Base-by-base conservation (phyloP, 1,140 invertebrate genomes). In the Centruroides sculpturatus region DNA sequence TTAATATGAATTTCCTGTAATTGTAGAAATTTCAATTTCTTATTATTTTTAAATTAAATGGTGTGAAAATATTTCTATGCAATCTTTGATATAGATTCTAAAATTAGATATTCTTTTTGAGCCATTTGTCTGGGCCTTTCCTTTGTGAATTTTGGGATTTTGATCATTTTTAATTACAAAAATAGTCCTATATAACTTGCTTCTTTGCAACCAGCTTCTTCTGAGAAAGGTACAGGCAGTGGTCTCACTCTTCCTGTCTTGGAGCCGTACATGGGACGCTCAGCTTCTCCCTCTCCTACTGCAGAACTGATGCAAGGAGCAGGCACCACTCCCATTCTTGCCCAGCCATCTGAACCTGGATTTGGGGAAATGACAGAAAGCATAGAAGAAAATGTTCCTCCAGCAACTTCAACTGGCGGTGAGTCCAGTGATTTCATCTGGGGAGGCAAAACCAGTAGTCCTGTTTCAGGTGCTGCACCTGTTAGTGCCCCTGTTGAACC, bases 291-390 rank as follows among this genome's bases (percentile, higher is more conserved):
- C 36, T 69, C 66, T 55, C 63, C 61, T 47, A 63, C 67, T 12
- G 41, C 66, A 52, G 59, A 66, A 52, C 35, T 61, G 35, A 62
- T 69, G 56, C 47, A 59, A 50, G 66, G 67, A 47, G 67, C 63
- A 13, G 65, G 66, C 34, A 65, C 68, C 10, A 69, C 68, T 46
- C 66, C 67, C 4, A 69, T 69, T 35, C 60, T 69, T 35, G 59
- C 64, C 48, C 55, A 60, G 57, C 59, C 51, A 5, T 60, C 64
- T 36, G 66, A 68, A 36, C 59, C 52, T 51, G 59, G 66, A 49
- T 67, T 64, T 55, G 67, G 60, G 13, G 66, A 66, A 50, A 61
- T 55, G 47, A 54, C 57, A 50, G 63, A 60, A 23, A 55, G 57
- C 48, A 56, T 58, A 47, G 66, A 66, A 53, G 60, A 64, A 53